Percentiles rank a stretch among this genome's conserved stretches.
Conservation (phyloP, 2,113 vertebrate species). For the Scolopax mira region DNA sequence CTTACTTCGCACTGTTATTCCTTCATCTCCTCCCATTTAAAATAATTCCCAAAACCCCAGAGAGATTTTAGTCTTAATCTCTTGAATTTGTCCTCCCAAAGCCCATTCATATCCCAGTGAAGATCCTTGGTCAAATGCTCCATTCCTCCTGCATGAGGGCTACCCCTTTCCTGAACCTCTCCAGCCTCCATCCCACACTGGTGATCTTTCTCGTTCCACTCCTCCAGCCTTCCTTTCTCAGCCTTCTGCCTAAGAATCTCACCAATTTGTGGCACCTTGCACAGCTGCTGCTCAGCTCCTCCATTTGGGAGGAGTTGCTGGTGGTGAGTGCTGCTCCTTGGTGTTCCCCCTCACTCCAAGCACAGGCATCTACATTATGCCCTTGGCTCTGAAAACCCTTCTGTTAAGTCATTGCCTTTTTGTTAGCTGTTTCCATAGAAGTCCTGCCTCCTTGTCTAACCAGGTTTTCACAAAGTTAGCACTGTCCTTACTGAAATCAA, state of each 20-base stretch:
- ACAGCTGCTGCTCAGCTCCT: background rate
- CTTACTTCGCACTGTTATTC: background rate
- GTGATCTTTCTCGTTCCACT: background rate
- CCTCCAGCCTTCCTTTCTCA: background rate
- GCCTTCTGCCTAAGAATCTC: background rate
- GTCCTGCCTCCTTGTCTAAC: too few relatives aligned
- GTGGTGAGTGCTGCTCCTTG: background rate
- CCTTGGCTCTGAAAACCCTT: background rate
- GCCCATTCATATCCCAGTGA: background rate
- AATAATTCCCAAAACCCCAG: background rate
- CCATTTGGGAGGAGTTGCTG: background rate
- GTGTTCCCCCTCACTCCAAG: fast-evolving
- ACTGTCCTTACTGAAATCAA: background rate
- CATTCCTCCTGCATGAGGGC: background rate
- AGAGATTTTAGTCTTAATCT: background rate
- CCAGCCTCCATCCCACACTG: background rate
- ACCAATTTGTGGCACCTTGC: background rate
- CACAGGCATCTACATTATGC: background rate
- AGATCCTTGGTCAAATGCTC: background rate
- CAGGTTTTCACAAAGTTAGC: too few relatives aligned
- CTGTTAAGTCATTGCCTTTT: background rate
- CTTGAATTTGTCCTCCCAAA: background rate
- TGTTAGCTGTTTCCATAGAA: background rate
- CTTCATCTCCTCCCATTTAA: background rate
- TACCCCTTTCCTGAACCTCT: background rate